Base-by-base conservation (phyloP, 2,888 invertebrate genomes). In the Parnassius apollo region DNA sequence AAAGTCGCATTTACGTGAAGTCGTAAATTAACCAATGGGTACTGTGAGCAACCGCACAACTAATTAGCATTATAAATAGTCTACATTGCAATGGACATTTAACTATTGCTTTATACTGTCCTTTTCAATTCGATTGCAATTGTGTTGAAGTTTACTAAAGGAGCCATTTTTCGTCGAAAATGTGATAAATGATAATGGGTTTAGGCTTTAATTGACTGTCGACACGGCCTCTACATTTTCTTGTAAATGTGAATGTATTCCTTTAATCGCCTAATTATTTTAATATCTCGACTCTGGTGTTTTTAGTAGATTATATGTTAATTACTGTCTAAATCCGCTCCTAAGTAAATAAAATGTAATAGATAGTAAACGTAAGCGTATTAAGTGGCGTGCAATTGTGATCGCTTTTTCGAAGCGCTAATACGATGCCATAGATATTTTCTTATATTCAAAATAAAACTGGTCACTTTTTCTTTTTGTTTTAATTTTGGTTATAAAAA, bases 281-380 rank as follows among this genome's bases (percentile, higher is more conserved):
- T 45, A 52, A 57, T 56, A 42, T 48, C 22, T 44, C 25, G 51
- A 51, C 52, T 57, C 53, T 69, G 67, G 69, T 73, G 73, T 71
- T 71, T 65, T 66, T 65, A 71, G 66, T 71, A 80, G 80, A 75
- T 80, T 80, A 77, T 85, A 83, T 81, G 84, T 85, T 86, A 81
- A 86, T 88, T 88, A 86, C 72, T 84, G 89, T 85, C 88, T 89
- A 85, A 88, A 90, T 86, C 88, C 89, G 80, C 85, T 86, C 85
- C 85, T 84, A 80, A 80, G 77, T 75, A 44, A 53, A 59, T 83
- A 83, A 83, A 81, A 72, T 79, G 71, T 80, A 81, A 82, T 82
- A 82, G 63, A 67, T 69, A 70, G 82, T 84, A 83, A 78, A 79
- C 69, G 72, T 87, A 87, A 85, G 78, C 76, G 76, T 77, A 71